Base-by-base conservation (phyloP, 2,888 invertebrate species). In the Eupithecia pulchellata region DNA sequence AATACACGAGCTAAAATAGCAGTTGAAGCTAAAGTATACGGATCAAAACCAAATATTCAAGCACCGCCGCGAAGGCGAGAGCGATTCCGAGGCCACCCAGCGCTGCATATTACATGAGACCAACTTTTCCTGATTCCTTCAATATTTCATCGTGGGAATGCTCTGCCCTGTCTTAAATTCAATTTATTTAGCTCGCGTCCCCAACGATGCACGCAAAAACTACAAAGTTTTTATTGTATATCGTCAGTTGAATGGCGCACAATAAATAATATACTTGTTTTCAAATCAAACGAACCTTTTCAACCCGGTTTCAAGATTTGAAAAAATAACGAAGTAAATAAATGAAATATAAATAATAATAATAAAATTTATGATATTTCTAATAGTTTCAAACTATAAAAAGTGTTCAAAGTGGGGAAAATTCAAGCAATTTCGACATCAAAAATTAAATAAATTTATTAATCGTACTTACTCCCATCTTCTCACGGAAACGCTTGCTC, bases 21-120 rank as follows among this genome's bases (percentile, higher is more conserved):
- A 76, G 73, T 65, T 71, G 39, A 75, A 75, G 70, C 75, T 74
- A 13, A 63, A 72, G 69, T 71, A 71, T 71, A 75, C 77, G 75
- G 76, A 77, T 78, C 75, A 75, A 74, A 71, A 67, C 63, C 61
- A 90, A 89, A 89, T 91, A 90, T 91, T 89, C 91, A 86, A 85
- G 86, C 84, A 81, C 73, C 73, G 80, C 79, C 76, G 78, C 69
- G 47, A 47, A 68, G 64, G 69, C 72, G 66, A 62, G 81, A 82
- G 82, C 84, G 81, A 80, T 80, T 78, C 80, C 78, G 81, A 82
- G 81, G 81, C 81, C 80, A 77, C 76, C 76, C 75, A 67, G 65
- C 81, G 79, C 84, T 92, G 92, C 91, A 92, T 92, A 91, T 91
- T 91, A 89, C 90, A 92, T 92, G 91, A 92, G 90, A 81, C 82